These are phyloP conservation scores for Mesocentrotus franciscanus DNA, from an alignment of 53 echinoderm and acorn worm genomes.

Conservation along the genomic window DNA sequence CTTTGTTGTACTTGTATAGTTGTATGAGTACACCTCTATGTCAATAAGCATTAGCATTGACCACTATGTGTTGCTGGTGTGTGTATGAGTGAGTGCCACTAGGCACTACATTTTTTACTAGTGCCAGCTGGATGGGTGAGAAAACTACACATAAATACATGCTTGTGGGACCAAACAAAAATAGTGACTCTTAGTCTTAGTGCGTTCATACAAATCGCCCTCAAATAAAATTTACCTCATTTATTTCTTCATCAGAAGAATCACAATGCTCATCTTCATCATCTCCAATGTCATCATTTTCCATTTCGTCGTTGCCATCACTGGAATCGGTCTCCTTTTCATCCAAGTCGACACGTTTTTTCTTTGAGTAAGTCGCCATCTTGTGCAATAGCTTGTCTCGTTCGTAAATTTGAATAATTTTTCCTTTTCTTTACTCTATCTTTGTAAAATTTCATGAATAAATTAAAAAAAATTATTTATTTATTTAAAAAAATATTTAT, in stretches of 20 bases:
- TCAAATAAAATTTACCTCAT: constrained; percentile 72
- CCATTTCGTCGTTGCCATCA: constrained; percentile 8
- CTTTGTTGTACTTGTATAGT: too few relatives aligned
- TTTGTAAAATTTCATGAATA: neutral
- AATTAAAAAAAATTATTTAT: neutral
- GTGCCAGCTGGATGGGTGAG: too few relatives aligned
- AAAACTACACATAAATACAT: neutral
- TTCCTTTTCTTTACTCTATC: neutral
- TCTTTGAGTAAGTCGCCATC: constrained; percentile 92
- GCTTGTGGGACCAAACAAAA: neutral
- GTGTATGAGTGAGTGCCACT: too few relatives aligned
- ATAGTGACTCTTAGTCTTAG: neutral
- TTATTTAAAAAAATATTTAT: neutral
- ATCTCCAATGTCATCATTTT: constrained; percentile 59
- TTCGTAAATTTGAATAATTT: constrained; percentile 35
- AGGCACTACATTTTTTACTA: too few relatives aligned
- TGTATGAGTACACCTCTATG: too few relatives aligned
- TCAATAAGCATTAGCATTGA: too few relatives aligned
- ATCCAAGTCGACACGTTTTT: constrained; percentile 71
- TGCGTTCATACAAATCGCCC: neutral
- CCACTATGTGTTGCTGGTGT: too few relatives aligned
- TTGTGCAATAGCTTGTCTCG: constrained; percentile 64
- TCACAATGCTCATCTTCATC: constrained; percentile 79
- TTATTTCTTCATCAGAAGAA: constrained; percentile 79
- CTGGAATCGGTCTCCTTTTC: constrained; percentile 61